phyloP scores from a whole-genome alignment of 2,888 invertebrate species.

The Trachelus tabidus region DNA sequence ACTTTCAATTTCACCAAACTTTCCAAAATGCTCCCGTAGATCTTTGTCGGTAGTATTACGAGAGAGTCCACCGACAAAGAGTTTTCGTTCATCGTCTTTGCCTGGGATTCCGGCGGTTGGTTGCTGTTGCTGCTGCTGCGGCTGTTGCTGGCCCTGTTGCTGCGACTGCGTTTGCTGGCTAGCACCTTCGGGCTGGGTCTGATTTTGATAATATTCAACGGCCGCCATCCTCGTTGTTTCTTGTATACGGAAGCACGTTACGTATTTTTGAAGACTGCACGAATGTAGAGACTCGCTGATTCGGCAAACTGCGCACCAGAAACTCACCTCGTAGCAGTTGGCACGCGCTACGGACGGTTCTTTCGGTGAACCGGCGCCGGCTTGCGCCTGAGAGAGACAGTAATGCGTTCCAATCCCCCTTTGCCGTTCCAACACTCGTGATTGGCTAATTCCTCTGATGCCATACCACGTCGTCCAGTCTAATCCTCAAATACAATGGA shows the following conservation, averaged over 20 bases:
- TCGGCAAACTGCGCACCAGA: conserved; percentile 22
- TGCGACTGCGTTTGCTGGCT: conserved; percentile 28
- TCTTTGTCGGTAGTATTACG: conserved; percentile 73
- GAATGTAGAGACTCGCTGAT: conserved; percentile 17
- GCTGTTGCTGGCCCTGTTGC: conserved; percentile 39
- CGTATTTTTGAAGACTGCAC: neutral
- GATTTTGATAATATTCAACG: conserved; percentile 58
- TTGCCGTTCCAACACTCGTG: conserved; percentile 20
- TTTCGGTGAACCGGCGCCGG: conserved; percentile 49
- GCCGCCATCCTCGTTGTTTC: conserved; percentile 51
- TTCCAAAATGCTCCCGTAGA: conserved; percentile 72
- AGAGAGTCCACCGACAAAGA: conserved; percentile 75
- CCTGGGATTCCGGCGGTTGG: conserved; percentile 65
- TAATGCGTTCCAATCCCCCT: conserved; percentile 36
- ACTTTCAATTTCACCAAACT: conserved; percentile 74
- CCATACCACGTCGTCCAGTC: neutral
- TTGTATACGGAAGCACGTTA: neutral
- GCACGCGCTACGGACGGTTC: conserved; percentile 40
- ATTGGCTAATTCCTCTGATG: conserved; percentile 33
- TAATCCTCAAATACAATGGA: conserved; percentile 18
- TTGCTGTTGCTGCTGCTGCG: conserved; percentile 47
- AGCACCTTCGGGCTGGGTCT: conserved; percentile 25
- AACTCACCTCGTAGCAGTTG: conserved; percentile 34
- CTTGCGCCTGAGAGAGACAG: conserved; percentile 45
- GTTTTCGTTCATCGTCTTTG: conserved; percentile 70